Evolutionary conservation across 2,888 invertebrate genomes (phyloP), one percentile per base, ranked within the genome.

Genomic region (Eupithecia vulgata): DNA sequence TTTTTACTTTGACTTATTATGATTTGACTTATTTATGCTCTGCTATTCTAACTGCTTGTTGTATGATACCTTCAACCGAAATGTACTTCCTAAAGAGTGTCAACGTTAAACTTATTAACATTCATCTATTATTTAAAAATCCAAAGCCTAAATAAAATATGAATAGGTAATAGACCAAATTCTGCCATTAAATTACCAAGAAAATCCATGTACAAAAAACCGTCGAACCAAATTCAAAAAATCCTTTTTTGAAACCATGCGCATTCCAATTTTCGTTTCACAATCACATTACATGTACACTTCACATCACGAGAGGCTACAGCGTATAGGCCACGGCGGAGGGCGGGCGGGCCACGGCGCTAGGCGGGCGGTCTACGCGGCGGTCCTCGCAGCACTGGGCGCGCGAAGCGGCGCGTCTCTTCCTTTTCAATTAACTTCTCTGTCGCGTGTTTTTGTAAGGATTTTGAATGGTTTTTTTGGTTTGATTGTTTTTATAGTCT

Each of bases 371-470:
- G 83, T 83, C 92, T 90, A 92, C 92, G 90, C 93, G 92, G 83
- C 90, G 91, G 83, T 85, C 87, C 84, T 83, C 91, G 93, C 91
- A 92, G 92, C 90, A 94, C 94, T 94, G 93, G 86, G 84, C 83
- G 84, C 81, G 80, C 76, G 71, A 37, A 30, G 52, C 65, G 79
- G 34, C 7, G 68, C 52, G 52, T 73, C 37, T 67, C 67, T 70
- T 72, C 70, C 59, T 72, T 91, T 91, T 90, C 92, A 92, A 93
- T 93, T 91, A 93, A 91, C 90, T 91, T 91, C 88, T 90, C 91
- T 93, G 82, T 59, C 85, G 87, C 85, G 88, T 83, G 84, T 81
- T 83, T 81, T 83, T 75, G 77, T 71, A 73, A 73, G 68, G 67
- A 74, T 76, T 76, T 78, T 75, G 40, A 64, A 73, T 73, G 48